Evolutionary conservation across 2,888 invertebrate genomes (phyloP).

Genomic region (Apoderus coryli): DNA sequence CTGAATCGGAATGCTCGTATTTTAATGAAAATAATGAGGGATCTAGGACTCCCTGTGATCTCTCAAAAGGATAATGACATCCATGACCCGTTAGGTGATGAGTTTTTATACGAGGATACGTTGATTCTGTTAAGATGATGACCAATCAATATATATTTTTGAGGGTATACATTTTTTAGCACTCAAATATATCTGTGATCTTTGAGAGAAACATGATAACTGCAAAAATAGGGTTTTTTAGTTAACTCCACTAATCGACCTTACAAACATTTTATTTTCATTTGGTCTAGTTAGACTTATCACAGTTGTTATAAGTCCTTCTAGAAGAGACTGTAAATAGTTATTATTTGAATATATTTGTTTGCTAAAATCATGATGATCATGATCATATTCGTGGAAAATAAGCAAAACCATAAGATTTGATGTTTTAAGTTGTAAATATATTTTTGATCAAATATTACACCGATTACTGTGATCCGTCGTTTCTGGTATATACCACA

Average conservation of each 20-base stretch:
- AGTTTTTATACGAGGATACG: no score
- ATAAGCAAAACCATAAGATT: conserved; percentile 2
- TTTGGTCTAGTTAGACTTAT: no score
- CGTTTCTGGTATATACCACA: conserved; percentile 2
- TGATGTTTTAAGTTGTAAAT: neutral
- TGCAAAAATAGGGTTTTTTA: conserved; percentile 2
- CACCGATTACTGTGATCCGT: conserved; percentile 3
- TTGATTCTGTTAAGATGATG: no score
- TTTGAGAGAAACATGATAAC: conserved; percentile 3
- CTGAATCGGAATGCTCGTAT: no score
- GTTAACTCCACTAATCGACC: conserved; percentile 3
- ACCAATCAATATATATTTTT: no score
- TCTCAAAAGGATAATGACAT: no score
- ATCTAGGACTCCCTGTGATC: no score
- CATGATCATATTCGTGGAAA: conserved; percentile 1
- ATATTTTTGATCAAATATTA: conserved; percentile 2
- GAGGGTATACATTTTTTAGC: no score
- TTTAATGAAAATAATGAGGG: no score
- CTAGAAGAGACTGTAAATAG: conserved; percentile 1
- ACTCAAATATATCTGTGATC: conserved; percentile 1
- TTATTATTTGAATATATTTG: neutral
- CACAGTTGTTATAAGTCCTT: conserved; percentile 2
- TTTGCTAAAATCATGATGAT: neutral
- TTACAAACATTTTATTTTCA: conserved; percentile 2
- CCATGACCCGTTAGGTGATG: no score